Conservation (phyloP, 2,888 invertebrate species). For the Diplolepis rosae region DNA sequence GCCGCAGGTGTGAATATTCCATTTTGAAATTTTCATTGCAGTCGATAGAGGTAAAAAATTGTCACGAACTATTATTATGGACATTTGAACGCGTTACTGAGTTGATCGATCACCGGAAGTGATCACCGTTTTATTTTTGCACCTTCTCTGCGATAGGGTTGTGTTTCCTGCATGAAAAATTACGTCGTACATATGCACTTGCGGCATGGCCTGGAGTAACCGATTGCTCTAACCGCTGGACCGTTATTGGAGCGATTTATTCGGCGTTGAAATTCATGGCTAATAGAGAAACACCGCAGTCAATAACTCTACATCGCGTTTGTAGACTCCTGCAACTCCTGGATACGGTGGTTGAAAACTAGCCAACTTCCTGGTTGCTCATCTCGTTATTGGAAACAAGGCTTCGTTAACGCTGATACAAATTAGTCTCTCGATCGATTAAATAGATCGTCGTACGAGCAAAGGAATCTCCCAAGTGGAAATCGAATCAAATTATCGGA, state of each 20-base stretch:
- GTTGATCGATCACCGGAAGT: conserved; percentile 20
- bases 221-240: conserved; percentile 1
- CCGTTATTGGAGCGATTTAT: conserved; percentile 19
- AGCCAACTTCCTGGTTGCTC: conserved; percentile 9
- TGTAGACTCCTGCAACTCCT: neutral
- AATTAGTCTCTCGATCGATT: neutral
- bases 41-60: conserved; percentile 10
- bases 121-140: conserved; percentile 23
- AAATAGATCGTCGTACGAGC: neutral
- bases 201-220: neutral
- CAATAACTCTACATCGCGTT: conserved; percentile 19
- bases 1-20: neutral
- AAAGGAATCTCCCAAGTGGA: no score
- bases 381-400: neutral
- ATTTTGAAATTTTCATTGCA: conserved; percentile 13
- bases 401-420: neutral
- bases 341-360: neutral
- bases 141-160: neutral
- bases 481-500: no score
- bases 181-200: conserved; percentile 6
- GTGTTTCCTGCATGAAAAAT: conserved; percentile 15
- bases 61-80: conserved; percentile 5
- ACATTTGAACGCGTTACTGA: neutral
- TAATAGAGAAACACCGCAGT: conserved; percentile 4
- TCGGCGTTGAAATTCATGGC: conserved; percentile 13